Evolutionary conservation across 37 sponge, comb jelly and placozoan genomes (phyloP).

Genomic region (Petrosia ficiformis): DNA sequence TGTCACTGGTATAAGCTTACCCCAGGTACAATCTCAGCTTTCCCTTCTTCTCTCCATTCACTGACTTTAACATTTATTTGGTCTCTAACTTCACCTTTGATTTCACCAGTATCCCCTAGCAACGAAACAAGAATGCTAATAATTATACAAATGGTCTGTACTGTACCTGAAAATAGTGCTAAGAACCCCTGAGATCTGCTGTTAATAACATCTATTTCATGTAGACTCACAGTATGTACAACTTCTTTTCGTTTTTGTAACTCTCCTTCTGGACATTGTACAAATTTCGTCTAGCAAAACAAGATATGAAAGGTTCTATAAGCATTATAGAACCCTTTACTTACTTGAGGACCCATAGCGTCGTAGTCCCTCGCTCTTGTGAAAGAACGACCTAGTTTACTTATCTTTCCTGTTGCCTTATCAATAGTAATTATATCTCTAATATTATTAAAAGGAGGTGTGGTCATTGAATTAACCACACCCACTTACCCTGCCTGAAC

Average conservation of each 20-base stretch:
- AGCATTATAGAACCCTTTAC: not conserved
- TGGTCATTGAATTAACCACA: not conserved
- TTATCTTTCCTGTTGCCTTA: constrained; percentile 90
- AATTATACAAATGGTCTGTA: not conserved
- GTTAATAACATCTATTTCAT: constrained; percentile 99
- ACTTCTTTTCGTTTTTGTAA: constrained; percentile 98
- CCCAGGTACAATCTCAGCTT: constrained; percentile 97
- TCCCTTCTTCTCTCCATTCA: constrained; percentile 99
- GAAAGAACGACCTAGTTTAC: constrained; percentile 91
- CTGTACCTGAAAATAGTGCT: constrained; percentile 91
- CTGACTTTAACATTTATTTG: constrained; percentile 97
- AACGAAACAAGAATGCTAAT: not conserved
- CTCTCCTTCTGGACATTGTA: constrained; percentile 99
- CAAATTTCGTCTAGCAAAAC: constrained; percentile 83
- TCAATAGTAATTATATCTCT: constrained; percentile 98
- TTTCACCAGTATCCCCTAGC: constrained; percentile 96
- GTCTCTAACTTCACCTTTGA: constrained; percentile 93
- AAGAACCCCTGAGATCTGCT: constrained; percentile 94
- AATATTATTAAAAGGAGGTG: constrained; percentile 22
- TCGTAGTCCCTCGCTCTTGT: constrained; percentile 97
- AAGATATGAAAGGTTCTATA: not conserved
- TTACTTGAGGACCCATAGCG: constrained; percentile 98
- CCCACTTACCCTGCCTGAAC: constrained; percentile 85
- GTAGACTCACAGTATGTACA: constrained; percentile 97
- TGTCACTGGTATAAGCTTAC: too few species aligned